A percentile compares a stretch with the other conserved stretches of the same genome.
Evolutionary conservation across 2,888 invertebrate species (phyloP).

Genomic region (Junonia oenone): DNA sequence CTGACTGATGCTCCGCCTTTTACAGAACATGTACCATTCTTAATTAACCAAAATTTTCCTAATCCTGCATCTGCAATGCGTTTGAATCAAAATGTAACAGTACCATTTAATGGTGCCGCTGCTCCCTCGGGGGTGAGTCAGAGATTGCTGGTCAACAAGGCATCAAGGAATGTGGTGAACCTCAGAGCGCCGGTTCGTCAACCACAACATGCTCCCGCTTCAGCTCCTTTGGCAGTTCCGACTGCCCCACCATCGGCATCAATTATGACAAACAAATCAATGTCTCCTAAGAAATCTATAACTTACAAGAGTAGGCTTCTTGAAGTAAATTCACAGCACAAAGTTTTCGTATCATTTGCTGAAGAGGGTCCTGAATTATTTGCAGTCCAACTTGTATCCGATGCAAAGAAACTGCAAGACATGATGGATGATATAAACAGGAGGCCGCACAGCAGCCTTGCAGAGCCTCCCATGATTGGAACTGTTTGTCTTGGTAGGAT

Average conservation of each 20-base stretch:
- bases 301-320: conserved; percentile 76
- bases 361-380: conserved; percentile 90
- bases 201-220: conserved; percentile 42
- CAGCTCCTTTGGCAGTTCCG: conserved; percentile 23
- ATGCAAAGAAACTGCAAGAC: conserved; percentile 79
- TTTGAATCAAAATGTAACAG: conserved; percentile 52
- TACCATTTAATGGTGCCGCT: conserved; percentile 57
- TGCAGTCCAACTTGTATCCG: conserved; percentile 84
- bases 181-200: conserved; percentile 56
- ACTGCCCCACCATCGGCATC: conserved; percentile 33
- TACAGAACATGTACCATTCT: conserved; percentile 64
- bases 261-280: conserved; percentile 37
- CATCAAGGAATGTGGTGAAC: conserved; percentile 54
- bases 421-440: conserved; percentile 86
- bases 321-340: conserved; percentile 77
- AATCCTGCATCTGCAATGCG: conserved; percentile 69
- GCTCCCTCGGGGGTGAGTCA: conserved; percentile 54
- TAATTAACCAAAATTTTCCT: conserved; percentile 65
- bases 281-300: conserved; percentile 62
- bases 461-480: conserved; percentile 85
- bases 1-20: conserved; percentile 45
- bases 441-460: conserved; percentile 80
- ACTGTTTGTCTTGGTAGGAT: conserved; percentile 88
- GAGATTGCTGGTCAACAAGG: conserved; percentile 48
- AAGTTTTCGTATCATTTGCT: conserved; percentile 86